Evolutionary conservation across 2,797 vertebrate species (phyloP), one percentile per base, ranked within the genome.

Genomic region (Anguilla anguilla): DNA sequence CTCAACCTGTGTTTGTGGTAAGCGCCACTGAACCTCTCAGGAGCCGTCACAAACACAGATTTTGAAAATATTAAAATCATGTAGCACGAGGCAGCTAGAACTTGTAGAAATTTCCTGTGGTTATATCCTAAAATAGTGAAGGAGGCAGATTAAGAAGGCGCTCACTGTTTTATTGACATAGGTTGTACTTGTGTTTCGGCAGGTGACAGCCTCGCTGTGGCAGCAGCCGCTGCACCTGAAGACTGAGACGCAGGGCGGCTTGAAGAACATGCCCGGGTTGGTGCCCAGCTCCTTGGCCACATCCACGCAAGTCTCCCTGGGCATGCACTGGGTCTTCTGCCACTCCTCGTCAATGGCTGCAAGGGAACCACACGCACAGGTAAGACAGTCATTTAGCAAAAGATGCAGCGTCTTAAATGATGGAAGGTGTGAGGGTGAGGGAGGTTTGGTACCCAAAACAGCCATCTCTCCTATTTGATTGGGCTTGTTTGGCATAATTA

Each of bases 311-410:
- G 97, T 97, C 94, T 99, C 98, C 92, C 98, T 95, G 61, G 98
- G 98, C 94, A 96, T 97, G 64, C 98, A 99, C 91, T 98, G 98
- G 11, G 98, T 99, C 91, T 96, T 96, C 94, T 98, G 98, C 98
- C 98, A 99, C 92, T 99, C 98, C 46, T 99, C 98, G 84, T 99
- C 98, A 92, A 99, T 98, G 89, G 97, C 98, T 97, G 67, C 0
- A 31, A 67, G 6, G 46, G 9, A 85, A 25, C 53, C 69, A 82
- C 39, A 19, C 13, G 2, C 22, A 7, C n/a, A 11, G 61, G 31
- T 89, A 0, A 86, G 81, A 13, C 51, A 81, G 74, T 25, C 17
- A 19, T 17, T 35, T n/a, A 74, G 15, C 28, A 35, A 74, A 35
- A 43, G 35, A 19, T 31, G 69, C 74, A 19, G 35, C 39, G 35